A percentile compares a stretch with the other conserved stretches of the same genome.
Conservation (phyloP, 2,113 vertebrate species). For the Sinocyclocheilus maitianheensis region DNA sequence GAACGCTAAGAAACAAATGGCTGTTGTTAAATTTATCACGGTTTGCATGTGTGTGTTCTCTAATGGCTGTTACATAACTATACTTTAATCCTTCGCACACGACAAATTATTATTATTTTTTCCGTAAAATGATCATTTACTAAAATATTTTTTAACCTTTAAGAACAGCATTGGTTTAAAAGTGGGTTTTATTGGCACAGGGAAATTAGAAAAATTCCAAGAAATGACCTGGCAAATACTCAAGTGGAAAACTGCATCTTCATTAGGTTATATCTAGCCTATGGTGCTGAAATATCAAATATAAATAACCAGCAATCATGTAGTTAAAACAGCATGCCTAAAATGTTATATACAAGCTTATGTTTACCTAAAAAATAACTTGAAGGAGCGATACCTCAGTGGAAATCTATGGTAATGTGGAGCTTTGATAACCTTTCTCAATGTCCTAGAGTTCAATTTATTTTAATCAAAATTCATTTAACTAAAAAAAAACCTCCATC, state of each 20-base stretch:
- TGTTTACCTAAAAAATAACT: neutral
- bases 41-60: neutral
- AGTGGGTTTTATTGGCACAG: too few relatives aligned
- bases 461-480: slow-evolving; percentile 30
- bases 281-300: neutral
- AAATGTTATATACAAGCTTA: neutral
- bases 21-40: neutral
- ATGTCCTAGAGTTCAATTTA: neutral
- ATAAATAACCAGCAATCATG: neutral
- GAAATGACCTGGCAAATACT: too few relatives aligned
- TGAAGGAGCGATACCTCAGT: neutral
- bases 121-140: neutral
- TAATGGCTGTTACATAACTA: slow-evolving; percentile 3
- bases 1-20: neutral
- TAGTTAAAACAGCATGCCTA: neutral
- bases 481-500: neutral
- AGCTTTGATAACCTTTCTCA: neutral
- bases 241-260: too few relatives aligned
- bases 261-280: neutral
- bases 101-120: neutral
- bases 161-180: too few relatives aligned
- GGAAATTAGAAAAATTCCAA: too few relatives aligned
- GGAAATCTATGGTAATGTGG: neutral
- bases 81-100: neutral
- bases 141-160: too few relatives aligned